These are phyloP conservation scores for Forbesichthys agassizii DNA, from an alignment of 2,113 vertebrate species.

Conservation along the genomic window DNA sequence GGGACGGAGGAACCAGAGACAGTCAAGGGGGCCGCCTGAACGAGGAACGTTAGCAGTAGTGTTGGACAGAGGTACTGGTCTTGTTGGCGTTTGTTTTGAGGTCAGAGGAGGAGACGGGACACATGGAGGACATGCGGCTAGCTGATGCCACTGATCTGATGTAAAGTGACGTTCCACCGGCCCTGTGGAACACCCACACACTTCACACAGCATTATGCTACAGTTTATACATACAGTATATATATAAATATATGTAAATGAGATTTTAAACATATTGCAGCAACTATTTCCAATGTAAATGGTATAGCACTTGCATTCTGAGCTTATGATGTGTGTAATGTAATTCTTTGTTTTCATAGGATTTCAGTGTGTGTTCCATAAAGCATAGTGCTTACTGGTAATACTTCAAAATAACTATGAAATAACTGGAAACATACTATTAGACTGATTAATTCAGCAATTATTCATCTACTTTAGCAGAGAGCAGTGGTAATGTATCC, in stretches of 20 bases:
- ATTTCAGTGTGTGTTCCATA: no score
- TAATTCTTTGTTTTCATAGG: no score
- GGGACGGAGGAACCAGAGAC: conserved; percentile 13
- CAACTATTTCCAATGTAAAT: no score
- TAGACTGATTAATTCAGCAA: not conserved
- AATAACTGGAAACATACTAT: not conserved
- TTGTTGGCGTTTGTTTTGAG: not conserved
- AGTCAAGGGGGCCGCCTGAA: conserved; percentile 27
- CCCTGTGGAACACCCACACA: conserved; percentile 39
- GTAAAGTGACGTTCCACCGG: conserved; percentile 9
- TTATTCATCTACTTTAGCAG: not conserved
- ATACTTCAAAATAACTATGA: no score
- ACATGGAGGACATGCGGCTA: not conserved
- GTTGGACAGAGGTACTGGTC: not conserved
- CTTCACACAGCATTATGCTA: not conserved
- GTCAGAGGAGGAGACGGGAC: no score
- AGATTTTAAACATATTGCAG: no score
- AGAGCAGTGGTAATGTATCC: not conserved
- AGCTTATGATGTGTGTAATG: no score
- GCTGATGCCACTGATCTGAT: not conserved
- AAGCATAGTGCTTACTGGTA: no score
- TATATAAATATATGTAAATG: no score
- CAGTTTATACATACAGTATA: no score
- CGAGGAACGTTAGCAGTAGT: not conserved
- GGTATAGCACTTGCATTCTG: no score